Base-by-base conservation (phyloP, 2,888 invertebrate genomes). In the Hirtodrosophila cameraria region DNA sequence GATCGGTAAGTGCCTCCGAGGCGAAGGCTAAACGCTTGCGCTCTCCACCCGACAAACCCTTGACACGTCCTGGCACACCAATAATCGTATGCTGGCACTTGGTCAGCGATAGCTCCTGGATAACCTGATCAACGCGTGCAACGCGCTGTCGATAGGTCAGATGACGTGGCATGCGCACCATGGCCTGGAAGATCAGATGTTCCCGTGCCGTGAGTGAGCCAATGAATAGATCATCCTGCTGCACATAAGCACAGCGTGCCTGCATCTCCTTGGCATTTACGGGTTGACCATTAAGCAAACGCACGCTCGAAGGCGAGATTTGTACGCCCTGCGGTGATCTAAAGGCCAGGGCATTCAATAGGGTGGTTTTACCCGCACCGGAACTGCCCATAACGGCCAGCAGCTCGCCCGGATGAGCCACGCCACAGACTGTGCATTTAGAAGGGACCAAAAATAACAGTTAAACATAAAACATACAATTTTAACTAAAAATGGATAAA, bases 41-140 rank as follows among this genome's bases (percentile, higher is more conserved):
- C 91, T 99, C 99, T 0, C 99, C 99, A 0, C 99, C 99, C 0
- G 98, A 98, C 58, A 99, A 95, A 0, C 98, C 98, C 92, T 97
- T 97, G 30, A 96, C 92, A 13, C 96, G 92, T 0, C 98, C 98
- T 0, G 96, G 94, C 38, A 95, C 93, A 0, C 99, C 99, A 60
- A 99, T 99, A 31, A 95, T 93, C 8, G 97, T 97, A 87, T 98
- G 94, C 89, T 95, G 95, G 90, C 98, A 99, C 91, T 97, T 97
- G 25, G 93, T 93, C 43, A 99, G 92, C 2, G 97, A 96, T 71
- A 98, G 91, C 92, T 97, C 97, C 71, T 93, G 92, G 75, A 97
- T 95, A 1, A 97, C 97, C 49, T 97, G 96, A 82, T 96, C 94
- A 0, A 97, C 97, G 75, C 97, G 92, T 28, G 93, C 92, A 92